Evolutionary conservation across 1,140 invertebrate species (phyloP), one percentile per base, ranked within the genome.

Genomic region (Micrasema longulum): DNA sequence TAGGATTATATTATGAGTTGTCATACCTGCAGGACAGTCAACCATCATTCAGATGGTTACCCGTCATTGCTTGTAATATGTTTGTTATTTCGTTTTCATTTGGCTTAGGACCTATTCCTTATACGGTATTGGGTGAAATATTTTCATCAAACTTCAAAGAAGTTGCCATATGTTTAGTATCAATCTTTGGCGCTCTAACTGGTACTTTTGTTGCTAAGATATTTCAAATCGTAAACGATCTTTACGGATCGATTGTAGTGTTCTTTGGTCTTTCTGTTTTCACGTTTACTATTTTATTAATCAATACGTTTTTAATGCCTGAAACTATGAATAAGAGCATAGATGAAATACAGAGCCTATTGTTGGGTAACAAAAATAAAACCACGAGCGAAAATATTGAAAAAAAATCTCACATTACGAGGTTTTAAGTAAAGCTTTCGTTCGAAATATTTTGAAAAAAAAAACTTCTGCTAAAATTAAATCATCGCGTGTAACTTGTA

Each of bases 51-150:
- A 73, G 76, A 11, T 82, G 81, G 81, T 18, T 82, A 38, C 80
- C 81, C 0, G 36, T 73, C 7, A 20, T 76, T 18, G 62, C 43
- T 7, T 41, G 47, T 23, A 72, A 69, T 22, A 4, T 67, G 18
- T 87, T 81, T 74, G 80, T 83, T 10, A 69, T 80, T 3, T 77
- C 78, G 0, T 85, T 83, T 69, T 77, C 79, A 65, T 52, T 85
- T 0, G 90, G 89, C 1, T 87, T 89, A 79, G 90, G 89, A 6
- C 88, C 90, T 0, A 80, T 91, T 1, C 88, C 89, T 0, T 90
- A 89, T 87, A 82, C 89, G 1, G 82, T 92, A 20, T 87, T 90
- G 84, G 87, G 85, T 6, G 88, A 91, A 79, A 83, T 91, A 69
- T 89, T 90, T 66, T 84, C 90, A 0, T 79, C 84, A 1, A 82